A percentile compares a stretch with the other conserved stretches of the same genome.
Evolutionary conservation across 2,797 vertebrate species (phyloP).

Genomic region (Eleutherodactylus coqui): DNA sequence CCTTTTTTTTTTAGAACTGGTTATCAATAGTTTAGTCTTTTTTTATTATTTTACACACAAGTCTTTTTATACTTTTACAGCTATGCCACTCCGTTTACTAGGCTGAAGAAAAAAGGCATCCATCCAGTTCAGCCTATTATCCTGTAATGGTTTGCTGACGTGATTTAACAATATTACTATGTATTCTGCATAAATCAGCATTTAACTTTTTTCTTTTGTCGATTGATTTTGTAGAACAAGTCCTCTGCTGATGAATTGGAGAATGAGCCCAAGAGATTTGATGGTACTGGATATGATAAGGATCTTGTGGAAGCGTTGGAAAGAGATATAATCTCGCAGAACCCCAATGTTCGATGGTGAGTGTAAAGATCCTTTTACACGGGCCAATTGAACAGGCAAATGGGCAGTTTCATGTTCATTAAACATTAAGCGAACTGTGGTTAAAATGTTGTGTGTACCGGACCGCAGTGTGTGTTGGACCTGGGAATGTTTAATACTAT

Average conservation of each 20-base stretch:
- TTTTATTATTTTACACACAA: no score
- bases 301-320: conserved; percentile 96
- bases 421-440: no score
- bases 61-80: no score
- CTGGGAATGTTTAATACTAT: neutral
- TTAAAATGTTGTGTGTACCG: neutral
- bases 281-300: conserved; percentile 92
- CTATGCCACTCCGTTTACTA: no score
- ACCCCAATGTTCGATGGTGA: conserved; percentile 95
- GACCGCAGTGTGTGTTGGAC: neutral
- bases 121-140: no score
- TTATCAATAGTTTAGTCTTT: no score
- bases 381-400: no score
- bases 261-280: conserved; percentile 90
- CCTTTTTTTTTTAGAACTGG: no score
- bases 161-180: no score
- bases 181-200: neutral
- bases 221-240: conserved; percentile 78
- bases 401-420: no score
- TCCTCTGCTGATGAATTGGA: conserved; percentile 83
- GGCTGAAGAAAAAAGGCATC: no score
- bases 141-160: no score
- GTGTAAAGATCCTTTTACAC: conserved; percentile 59
- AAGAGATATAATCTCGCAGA: conserved; percentile 97
- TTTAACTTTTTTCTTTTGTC: neutral